Percentiles rank a stretch among this genome's conserved stretches.
Conservation (phyloP, 2,113 vertebrate species). For the Calypte anna region DNA sequence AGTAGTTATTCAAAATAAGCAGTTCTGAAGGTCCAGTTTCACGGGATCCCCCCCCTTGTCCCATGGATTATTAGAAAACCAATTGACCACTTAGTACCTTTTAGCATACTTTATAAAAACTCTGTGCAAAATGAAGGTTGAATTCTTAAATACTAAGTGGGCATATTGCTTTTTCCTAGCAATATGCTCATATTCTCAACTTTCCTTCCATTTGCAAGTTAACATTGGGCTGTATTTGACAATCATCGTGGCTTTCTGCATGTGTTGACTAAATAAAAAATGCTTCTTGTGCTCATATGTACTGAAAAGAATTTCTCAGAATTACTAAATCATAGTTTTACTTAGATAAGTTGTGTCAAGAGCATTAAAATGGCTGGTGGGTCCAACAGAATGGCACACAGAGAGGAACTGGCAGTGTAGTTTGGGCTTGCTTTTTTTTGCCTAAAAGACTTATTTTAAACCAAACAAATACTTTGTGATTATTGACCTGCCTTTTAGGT, state of each 20-base stretch:
- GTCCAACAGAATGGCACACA: background rate
- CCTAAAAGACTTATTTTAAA: background rate
- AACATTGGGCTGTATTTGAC: conserved; percentile 30
- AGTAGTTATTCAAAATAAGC: background rate
- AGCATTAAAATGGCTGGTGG: background rate
- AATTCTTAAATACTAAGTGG: background rate
- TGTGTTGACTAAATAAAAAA: conserved; percentile 36
- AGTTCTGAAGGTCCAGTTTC: background rate
- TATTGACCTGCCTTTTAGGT: background rate
- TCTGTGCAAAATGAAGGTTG: conserved; percentile 66
- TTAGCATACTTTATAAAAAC: background rate
- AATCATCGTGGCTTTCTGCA: conserved; percentile 50
- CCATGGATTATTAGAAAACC: background rate
- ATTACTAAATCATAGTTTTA: background rate
- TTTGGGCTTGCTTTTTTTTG: background rate
- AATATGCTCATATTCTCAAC: background rate
- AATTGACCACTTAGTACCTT: background rate
- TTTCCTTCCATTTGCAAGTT: conserved; percentile 26
- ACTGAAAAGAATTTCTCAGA: background rate
- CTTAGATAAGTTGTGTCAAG: background rate
- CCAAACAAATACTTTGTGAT: background rate
- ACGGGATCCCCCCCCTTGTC: background rate
- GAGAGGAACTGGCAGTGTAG: background rate
- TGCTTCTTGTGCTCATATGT: conserved; percentile 7
- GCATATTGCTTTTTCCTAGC: background rate